A percentile compares a stretch with the other conserved stretches of the same genome.
Conservation (phyloP, 2,888 invertebrate genomes). For the Sisyra nigra region DNA sequence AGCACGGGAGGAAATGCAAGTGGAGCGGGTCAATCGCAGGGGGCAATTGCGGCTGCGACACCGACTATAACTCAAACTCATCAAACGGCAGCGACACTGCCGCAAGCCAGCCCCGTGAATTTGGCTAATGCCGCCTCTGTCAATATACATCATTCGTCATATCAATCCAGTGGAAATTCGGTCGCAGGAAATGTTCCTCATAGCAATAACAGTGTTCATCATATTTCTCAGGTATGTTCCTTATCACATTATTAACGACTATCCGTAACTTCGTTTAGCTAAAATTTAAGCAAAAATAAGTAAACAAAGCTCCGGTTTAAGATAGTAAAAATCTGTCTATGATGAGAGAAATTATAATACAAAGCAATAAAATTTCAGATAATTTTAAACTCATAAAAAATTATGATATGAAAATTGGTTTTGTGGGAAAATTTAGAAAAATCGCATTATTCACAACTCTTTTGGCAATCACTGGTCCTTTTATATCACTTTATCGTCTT, state of each 20-base stretch:
- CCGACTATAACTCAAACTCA: background rate
- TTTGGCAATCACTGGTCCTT: no score
- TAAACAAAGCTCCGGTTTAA: no score
- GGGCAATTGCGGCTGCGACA: conserved; percentile 1
- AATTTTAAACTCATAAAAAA: no score
- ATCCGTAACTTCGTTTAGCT: background rate
- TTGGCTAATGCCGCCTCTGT: background rate
- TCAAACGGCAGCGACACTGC: background rate
- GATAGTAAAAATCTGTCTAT: no score
- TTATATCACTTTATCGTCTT: no score
- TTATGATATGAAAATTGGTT: no score
- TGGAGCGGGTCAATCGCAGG: background rate
- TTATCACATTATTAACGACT: background rate
- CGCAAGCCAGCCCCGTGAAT: conserved; percentile 6
- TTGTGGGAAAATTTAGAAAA: no score
- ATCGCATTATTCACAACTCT: no score
- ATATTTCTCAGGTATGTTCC: background rate
- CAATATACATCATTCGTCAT: background rate
- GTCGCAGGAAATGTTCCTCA: conserved; percentile 1
- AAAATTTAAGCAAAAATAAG: background rate
- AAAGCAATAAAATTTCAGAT: no score
- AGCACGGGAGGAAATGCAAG: background rate
- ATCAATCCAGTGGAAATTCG: background rate
- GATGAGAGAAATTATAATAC: no score
- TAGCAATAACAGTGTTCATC: conserved; percentile 7